Conservation (phyloP, 2,113 vertebrate genomes). For the Trematocara zebra region DNA sequence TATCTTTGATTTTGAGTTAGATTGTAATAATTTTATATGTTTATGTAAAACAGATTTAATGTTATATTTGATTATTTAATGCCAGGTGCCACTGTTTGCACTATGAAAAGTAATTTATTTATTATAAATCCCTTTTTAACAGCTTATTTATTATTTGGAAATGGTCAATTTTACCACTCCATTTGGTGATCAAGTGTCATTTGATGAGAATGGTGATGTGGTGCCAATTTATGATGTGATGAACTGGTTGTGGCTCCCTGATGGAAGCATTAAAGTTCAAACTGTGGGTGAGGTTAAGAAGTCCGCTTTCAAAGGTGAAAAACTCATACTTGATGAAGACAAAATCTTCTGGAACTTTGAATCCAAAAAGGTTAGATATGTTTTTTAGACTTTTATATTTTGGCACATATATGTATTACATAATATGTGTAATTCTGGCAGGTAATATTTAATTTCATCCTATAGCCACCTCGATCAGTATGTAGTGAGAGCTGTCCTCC, state of each 20-base stretch:
- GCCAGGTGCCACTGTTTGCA: neutral
- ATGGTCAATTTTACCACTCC: constrained; percentile 61
- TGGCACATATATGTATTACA: no score
- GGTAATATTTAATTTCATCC: neutral
- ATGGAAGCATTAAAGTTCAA: constrained; percentile 31
- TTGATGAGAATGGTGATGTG: constrained; percentile 66
- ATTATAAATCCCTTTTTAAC: neutral
- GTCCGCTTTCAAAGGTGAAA: constrained; percentile 16
- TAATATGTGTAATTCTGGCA: neutral
- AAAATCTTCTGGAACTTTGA: constrained; percentile 58
- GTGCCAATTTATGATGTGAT: constrained; percentile 66
- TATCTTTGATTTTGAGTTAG: neutral
- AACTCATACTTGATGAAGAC: constrained; percentile 47
- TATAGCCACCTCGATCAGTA: constrained; percentile 58
- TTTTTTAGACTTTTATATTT: neutral
- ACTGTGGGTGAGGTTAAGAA: constrained; percentile 56
- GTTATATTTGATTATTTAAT: neutral
- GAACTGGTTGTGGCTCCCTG: constrained; percentile 48
- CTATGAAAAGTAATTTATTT: neutral
- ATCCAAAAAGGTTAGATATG: constrained; percentile 1
- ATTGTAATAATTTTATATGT: neutral
- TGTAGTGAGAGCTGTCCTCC: constrained; percentile 60
- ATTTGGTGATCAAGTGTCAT: constrained; percentile 62
- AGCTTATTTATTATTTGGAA: constrained; percentile 64
- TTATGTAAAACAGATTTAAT: neutral